Conservation (phyloP, 2,797 vertebrate species). For the Platalea minor region DNA sequence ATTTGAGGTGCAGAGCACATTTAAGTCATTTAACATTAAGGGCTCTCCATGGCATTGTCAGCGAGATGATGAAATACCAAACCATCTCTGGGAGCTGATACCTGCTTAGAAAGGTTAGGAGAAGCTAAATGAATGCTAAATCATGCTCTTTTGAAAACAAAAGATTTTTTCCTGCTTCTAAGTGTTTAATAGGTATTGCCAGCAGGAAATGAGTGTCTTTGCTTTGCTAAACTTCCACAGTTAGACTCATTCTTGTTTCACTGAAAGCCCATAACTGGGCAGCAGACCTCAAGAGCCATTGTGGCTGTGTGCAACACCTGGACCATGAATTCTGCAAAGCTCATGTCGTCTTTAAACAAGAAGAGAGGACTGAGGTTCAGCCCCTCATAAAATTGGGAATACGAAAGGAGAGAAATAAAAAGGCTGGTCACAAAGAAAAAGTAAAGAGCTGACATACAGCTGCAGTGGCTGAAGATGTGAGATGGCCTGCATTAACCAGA, state of each 20-base stretch:
- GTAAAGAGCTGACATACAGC: not conserved
- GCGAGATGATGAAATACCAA: not conserved
- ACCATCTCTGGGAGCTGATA: not conserved
- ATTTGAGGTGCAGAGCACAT: not conserved
- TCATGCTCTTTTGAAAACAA: not conserved
- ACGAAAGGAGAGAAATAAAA: not conserved
- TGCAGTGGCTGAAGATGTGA: not conserved
- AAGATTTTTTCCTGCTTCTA: not conserved
- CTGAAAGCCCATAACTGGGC: not conserved
- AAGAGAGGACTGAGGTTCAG: not conserved
- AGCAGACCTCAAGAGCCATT: not conserved
- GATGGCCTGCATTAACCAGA: not conserved
- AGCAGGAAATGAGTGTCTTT: not conserved
- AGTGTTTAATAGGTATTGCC: not conserved
- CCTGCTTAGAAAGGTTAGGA: constrained; percentile 17
- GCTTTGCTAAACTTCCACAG: not conserved
- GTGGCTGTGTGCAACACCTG: not conserved
- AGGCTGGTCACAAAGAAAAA: not conserved
- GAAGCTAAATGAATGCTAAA: constrained; percentile 23
- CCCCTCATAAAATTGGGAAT: not conserved
- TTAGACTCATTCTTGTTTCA: not conserved
- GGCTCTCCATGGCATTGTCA: not conserved
- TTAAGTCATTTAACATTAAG: not conserved
- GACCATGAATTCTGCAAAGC: not conserved
- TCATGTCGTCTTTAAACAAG: not conserved